Base-by-base conservation (phyloP, 2,113 vertebrate species). In the Cynopterus brachyotis region DNA sequence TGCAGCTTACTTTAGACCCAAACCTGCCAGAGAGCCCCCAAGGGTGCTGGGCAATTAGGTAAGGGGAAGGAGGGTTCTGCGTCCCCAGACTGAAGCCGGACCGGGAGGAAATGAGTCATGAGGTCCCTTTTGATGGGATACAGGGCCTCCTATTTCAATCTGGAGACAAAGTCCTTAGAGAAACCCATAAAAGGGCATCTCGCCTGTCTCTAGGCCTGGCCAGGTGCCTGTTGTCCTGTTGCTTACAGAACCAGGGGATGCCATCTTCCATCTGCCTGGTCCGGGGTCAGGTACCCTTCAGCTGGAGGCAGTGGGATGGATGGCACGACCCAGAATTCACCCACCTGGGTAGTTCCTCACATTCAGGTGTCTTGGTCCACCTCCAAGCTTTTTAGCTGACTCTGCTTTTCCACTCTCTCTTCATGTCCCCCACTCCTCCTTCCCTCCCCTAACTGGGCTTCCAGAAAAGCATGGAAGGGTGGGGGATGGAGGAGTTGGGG, bases 101-200 rank as follows among this genome's bases (percentile, higher is more conserved):
- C 37, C 5, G 55, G 84, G 93, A 96, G 95, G 97, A 97, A 96
- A 82, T 97, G 97, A 97, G 95, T 97, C 97, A 97, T 78, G 75
- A 95, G 57, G 76, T 85, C 93, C 84, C 85, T 91, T 89, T 55
- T 96, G 95, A 96, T 85, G 79, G 94, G 94, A 79, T 50, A 64
- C 88, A 91, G 80, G 87, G 83, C 95, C 95, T 96, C 76, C 70
- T 96, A 40, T 84, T 93, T 97, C 93, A 87, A 73, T 80, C 89
- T 62, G 55, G 96, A 91, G 83, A 86, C 82, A 5, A 30, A 85
- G 88, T 78, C 88, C 91, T 95, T 67, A 60, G 50, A 96, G 91
- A 97, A 96, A 81, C 73, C 97, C 97, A 97, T 97, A 97, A 97
- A 97, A 97, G 97, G 97, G 78, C 92, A 94, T 96, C 83, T 80